Percentiles rank a stretch among this genome's conserved stretches.
phyloP scores from a whole-genome alignment of 1,140 invertebrate species.

The Procambarus clarkii region DNA sequence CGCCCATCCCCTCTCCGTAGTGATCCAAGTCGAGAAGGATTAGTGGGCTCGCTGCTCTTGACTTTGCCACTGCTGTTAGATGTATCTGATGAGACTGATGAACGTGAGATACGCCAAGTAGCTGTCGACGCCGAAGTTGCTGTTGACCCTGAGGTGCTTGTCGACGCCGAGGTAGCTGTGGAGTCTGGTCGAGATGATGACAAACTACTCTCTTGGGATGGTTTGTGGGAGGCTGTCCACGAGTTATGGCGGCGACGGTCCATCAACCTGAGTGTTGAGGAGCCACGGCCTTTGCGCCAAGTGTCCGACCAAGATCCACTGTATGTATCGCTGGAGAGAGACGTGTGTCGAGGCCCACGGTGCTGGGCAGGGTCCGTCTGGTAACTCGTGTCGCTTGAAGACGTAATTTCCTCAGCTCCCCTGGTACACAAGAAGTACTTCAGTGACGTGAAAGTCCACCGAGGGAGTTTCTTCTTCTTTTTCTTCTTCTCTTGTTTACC shows the following conservation, averaged over 20 bases:
- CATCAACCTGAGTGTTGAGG: slow-evolving; percentile 74
- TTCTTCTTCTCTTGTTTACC: slow-evolving; percentile 77
- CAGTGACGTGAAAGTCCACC: slow-evolving; percentile 53
- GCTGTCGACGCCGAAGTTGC: slow-evolving; percentile 84
- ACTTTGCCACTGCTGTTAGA: slow-evolving; percentile 61
- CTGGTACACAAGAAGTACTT: slow-evolving; percentile 61
- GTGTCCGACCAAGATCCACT: slow-evolving; percentile 64
- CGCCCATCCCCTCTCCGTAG: slow-evolving; percentile 49
- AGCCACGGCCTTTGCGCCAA: slow-evolving; percentile 76
- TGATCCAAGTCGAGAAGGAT: slow-evolving; percentile 32
- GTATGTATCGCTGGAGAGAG: slow-evolving; percentile 64
- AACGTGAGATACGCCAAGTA: slow-evolving; percentile 83
- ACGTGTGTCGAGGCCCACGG: slow-evolving; percentile 60
- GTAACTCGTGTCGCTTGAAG: slow-evolving; percentile 56
- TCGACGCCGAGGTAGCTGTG: slow-evolving; percentile 84
- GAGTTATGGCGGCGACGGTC: slow-evolving; percentile 87
- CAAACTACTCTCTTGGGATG: slow-evolving; percentile 91
- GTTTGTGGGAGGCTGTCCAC: slow-evolving; percentile 91
- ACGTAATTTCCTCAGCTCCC: slow-evolving; percentile 54
- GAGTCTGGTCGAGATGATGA: slow-evolving; percentile 89
- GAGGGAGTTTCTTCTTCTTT: slow-evolving; percentile 75
- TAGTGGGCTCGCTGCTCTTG: background rate
- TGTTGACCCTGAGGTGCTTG: slow-evolving; percentile 77
- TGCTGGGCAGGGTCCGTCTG: slow-evolving; percentile 53
- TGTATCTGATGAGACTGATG: slow-evolving; percentile 71